These are phyloP conservation scores for Cephus runcator DNA, from an alignment of 2,888 invertebrate species.

Conservation along the genomic window DNA sequence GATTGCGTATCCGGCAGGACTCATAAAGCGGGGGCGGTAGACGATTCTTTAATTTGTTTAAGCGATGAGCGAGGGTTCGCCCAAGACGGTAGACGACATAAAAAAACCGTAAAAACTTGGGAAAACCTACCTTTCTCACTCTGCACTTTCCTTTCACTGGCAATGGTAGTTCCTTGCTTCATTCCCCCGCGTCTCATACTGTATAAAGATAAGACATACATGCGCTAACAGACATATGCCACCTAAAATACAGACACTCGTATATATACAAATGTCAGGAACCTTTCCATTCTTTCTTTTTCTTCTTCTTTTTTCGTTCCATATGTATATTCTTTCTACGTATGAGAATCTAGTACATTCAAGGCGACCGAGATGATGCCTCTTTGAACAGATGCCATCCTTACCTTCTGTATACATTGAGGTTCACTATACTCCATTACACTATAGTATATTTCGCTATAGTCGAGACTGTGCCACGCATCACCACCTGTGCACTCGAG, in stretches of 20 bases:
- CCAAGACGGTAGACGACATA: conserved; percentile 50
- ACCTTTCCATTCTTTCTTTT: neutral
- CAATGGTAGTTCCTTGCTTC: neutral
- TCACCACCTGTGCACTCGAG: conserved; percentile 1
- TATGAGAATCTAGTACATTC: neutral
- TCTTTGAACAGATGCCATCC: neutral
- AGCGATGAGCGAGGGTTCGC: conserved; percentile 46
- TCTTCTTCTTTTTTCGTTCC: neutral
- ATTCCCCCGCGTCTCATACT: neutral
- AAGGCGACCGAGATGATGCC: neutral
- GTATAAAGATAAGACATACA: neutral
- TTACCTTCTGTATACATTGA: neutral
- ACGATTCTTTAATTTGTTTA: conserved; percentile 64
- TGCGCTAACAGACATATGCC: neutral
- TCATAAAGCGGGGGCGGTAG: conserved; percentile 50
- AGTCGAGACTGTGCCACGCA: neutral
- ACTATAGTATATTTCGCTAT: neutral
- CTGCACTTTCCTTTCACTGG: neutral
- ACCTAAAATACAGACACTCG: neutral
- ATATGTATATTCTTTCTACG: neutral
- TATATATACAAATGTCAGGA: neutral
- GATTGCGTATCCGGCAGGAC: conserved; percentile 36
- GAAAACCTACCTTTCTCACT: neutral
- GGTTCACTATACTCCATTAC: neutral
- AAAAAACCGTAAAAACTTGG: conserved; percentile 61